A percentile compares a stretch with the other conserved stretches of the same genome.
Conservation (phyloP, 1,140 invertebrate species). For the Atta cephalotes region DNA sequence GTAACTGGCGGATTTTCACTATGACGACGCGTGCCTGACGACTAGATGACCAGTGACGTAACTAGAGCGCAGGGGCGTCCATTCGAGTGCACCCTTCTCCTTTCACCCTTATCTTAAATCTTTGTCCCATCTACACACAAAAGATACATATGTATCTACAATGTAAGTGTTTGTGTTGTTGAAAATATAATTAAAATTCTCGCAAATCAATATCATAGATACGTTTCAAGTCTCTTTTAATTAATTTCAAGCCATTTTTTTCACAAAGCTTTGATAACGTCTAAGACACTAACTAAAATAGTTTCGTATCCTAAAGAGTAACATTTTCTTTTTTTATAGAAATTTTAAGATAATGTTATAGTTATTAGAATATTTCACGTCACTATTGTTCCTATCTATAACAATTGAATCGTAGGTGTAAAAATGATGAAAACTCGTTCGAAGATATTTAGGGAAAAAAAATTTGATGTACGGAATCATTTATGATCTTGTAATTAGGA, state of each 20-base stretch:
- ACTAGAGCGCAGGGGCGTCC: neutral
- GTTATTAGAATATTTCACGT: neutral
- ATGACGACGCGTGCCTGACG: slow-evolving; percentile 42
- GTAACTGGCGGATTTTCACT: slow-evolving; percentile 63
- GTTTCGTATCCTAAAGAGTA: neutral
- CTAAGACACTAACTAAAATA: neutral
- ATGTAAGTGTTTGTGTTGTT: no score
- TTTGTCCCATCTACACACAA: neutral
- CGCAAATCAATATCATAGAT: neutral
- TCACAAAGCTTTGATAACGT: neutral
- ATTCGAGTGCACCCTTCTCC: neutral
- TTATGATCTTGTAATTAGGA: no score
- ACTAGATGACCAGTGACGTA: slow-evolving; percentile 26
- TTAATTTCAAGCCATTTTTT: neutral
- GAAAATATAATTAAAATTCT: neutral
- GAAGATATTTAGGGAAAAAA: neutral
- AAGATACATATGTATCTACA: neutral
- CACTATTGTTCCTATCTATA: neutral
- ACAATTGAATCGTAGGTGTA: neutral
- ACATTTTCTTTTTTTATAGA: neutral
- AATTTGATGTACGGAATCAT: neutral
- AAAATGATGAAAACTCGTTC: neutral
- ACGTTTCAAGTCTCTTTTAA: neutral
- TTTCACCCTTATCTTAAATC: neutral
- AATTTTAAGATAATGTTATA: neutral